Evolutionary conservation across 2,797 vertebrate genomes (phyloP).

Genomic region (Chiroxiphia lanceolata): DNA sequence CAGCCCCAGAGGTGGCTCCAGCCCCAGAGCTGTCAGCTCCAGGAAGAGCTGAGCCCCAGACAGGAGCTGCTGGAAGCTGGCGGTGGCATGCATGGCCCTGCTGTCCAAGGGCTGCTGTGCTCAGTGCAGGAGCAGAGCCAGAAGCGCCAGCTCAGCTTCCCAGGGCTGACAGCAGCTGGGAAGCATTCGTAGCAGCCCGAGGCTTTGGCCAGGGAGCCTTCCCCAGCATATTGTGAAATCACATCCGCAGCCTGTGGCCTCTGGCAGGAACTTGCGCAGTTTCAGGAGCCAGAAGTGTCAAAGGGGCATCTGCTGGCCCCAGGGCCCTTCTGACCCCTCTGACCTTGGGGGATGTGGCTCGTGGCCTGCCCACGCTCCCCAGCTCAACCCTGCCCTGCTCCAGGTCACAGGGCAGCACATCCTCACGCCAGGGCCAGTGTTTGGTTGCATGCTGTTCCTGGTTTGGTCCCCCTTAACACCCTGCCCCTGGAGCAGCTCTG

Average conservation of each 20-base stretch:
- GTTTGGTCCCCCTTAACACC: background rate
- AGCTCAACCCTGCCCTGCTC: background rate
- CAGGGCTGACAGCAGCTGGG: background rate
- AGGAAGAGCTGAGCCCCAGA: background rate
- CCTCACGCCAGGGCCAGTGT: rapidly evolving
- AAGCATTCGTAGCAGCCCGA: background rate
- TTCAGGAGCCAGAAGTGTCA: background rate
- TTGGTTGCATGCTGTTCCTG: rapidly evolving
- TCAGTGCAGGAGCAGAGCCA: background rate
- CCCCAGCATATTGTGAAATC: slow-evolving; percentile 27
- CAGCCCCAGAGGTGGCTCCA: background rate
- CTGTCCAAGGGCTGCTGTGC: background rate
- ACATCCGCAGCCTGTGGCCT: background rate
- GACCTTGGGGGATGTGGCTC: background rate
- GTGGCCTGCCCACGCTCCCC: rapidly evolving
- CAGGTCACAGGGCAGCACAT: background rate
- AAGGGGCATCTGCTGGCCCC: background rate
- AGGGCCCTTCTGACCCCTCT: background rate
- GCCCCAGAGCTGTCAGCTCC: background rate
- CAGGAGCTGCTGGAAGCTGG: background rate
- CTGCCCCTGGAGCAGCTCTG: background rate
- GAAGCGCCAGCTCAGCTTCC: background rate
- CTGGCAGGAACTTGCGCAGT: background rate
- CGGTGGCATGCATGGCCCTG: rapidly evolving
- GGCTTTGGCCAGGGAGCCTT: background rate